Conservation (phyloP, 2,113 vertebrate species). For the Osmerus eperlanus region DNA sequence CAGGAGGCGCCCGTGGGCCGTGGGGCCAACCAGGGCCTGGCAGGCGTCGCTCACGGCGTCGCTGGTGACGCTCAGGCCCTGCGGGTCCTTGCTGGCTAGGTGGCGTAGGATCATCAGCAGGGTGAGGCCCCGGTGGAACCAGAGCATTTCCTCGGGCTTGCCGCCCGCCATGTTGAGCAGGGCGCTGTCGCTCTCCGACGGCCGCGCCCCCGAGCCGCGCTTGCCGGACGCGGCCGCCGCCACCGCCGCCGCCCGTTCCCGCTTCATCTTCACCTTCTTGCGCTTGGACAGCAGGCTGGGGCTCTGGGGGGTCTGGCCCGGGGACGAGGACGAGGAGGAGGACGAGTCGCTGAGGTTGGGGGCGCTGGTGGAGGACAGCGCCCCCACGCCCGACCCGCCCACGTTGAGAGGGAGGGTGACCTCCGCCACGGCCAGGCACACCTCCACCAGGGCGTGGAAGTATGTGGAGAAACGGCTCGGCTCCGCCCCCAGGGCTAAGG, state of each 20-base stretch:
- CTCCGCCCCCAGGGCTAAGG: slow-evolving; percentile 69
- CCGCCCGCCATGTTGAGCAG: slow-evolving; percentile 87
- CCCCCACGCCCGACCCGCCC: slow-evolving; percentile 77
- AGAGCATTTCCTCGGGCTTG: slow-evolving; percentile 97
- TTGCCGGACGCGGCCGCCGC: slow-evolving; percentile 72
- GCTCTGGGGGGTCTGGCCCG: slow-evolving; percentile 94
- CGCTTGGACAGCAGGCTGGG: slow-evolving; percentile 94
- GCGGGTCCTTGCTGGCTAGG: slow-evolving; percentile 88
- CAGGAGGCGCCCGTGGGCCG: slow-evolving; percentile 88
- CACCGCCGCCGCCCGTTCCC: slow-evolving; percentile 80
- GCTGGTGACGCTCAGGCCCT: slow-evolving; percentile 89
- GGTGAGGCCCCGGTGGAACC: slow-evolving; percentile 96
- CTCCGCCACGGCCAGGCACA: slow-evolving; percentile 92
- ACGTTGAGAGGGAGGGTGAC: slow-evolving; percentile 92
- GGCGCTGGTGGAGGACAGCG: slow-evolving; percentile 81
- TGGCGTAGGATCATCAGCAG: slow-evolving; percentile 94
- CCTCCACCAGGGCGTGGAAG: slow-evolving; percentile 95
- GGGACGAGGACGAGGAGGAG: slow-evolving; percentile 91
- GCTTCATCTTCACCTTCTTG: slow-evolving; percentile 98
- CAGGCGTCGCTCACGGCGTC: slow-evolving; percentile 92
- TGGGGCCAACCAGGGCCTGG: slow-evolving; percentile 90
- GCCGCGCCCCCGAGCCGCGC: slow-evolving; percentile 68
- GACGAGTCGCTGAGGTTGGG: slow-evolving; percentile 95
- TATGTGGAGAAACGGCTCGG: slow-evolving; percentile 94
- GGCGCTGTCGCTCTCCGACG: slow-evolving; percentile 75